These are phyloP conservation scores for Phalangium opilio DNA, from an alignment of 2,888 invertebrate species.

Conservation along the genomic window DNA sequence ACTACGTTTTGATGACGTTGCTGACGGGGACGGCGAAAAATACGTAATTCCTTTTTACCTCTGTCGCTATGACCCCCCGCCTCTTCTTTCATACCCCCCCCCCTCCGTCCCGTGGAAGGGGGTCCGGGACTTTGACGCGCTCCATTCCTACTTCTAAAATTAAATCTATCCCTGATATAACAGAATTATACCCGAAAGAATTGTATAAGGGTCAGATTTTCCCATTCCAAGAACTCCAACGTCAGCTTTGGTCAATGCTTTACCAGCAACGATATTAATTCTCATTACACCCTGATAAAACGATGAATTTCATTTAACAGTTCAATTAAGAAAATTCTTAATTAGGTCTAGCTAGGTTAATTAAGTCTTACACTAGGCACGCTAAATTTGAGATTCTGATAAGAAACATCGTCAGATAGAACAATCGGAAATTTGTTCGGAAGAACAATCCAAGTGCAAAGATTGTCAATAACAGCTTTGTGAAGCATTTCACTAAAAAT, in stretches of 20 bases:
- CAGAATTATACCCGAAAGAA: slow-evolving; percentile 39
- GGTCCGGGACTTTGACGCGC: too few species aligned
- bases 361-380: slow-evolving; percentile 17
- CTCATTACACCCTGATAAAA: slow-evolving; percentile 67
- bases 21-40: too few species aligned
- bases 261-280: slow-evolving; percentile 85
- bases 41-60: too few species aligned
- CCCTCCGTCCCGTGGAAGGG: too few species aligned
- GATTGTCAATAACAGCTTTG: slow-evolving; percentile 74
- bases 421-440: slow-evolving; percentile 89
- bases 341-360: not conserved
- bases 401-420: slow-evolving; percentile 49
- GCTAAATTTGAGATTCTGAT: slow-evolving; percentile 18
- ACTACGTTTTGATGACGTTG: too few species aligned
- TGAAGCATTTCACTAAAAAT: slow-evolving; percentile 64
- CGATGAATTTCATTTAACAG: not conserved
- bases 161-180: too few species aligned
- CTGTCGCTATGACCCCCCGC: too few species aligned
- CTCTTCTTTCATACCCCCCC: too few species aligned
- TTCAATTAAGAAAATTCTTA: not conserved
- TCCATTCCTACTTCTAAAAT: too few species aligned
- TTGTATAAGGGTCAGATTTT: slow-evolving; percentile 93
- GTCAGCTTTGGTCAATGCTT: slow-evolving; percentile 91
- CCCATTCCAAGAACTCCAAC: slow-evolving; percentile 81
- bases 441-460: slow-evolving; percentile 80